phyloP scores from a whole-genome alignment of 1,140 invertebrate species.

The Batillaria attramentaria region DNA sequence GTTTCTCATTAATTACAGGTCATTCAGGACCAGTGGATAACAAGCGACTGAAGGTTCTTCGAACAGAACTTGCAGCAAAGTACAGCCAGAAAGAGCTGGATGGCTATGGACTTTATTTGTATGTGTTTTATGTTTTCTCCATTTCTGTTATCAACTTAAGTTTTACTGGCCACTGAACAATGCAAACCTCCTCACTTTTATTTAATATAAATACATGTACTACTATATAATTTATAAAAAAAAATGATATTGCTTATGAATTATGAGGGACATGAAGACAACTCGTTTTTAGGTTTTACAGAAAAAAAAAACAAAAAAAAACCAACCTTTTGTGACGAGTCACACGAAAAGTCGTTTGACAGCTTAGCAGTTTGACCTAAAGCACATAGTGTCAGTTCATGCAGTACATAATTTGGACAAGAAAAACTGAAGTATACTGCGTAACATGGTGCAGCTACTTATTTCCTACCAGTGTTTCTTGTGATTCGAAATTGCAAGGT shows the following conservation, averaged over 20 bases:
- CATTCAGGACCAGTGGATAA: slow-evolving; percentile 64
- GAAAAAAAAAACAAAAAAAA: no score
- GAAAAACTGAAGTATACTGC: neutral
- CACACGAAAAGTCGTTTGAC: neutral
- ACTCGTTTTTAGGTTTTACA: no score
- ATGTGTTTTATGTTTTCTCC: slow-evolving; percentile 43
- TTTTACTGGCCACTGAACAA: neutral
- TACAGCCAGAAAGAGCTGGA: slow-evolving; percentile 77
- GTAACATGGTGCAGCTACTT: no score
- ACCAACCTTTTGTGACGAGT: neutral
- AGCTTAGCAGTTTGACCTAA: neutral
- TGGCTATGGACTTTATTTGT: slow-evolving; percentile 91
- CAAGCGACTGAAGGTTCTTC: slow-evolving; percentile 65
- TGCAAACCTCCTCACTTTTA: neutral
- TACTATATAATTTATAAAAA: neutral
- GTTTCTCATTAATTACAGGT: slow-evolving; percentile 40
- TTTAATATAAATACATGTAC: neutral
- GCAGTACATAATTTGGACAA: neutral
- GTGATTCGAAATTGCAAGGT: no score
- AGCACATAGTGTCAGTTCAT: neutral
- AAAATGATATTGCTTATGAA: neutral
- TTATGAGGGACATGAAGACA: no score
- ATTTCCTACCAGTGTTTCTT: no score
- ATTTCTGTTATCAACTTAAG: neutral
- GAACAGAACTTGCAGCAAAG: slow-evolving; percentile 68